These are phyloP conservation scores for Aythya fuligula DNA, from an alignment of 2,797 vertebrate genomes.

Conservation along the genomic window DNA sequence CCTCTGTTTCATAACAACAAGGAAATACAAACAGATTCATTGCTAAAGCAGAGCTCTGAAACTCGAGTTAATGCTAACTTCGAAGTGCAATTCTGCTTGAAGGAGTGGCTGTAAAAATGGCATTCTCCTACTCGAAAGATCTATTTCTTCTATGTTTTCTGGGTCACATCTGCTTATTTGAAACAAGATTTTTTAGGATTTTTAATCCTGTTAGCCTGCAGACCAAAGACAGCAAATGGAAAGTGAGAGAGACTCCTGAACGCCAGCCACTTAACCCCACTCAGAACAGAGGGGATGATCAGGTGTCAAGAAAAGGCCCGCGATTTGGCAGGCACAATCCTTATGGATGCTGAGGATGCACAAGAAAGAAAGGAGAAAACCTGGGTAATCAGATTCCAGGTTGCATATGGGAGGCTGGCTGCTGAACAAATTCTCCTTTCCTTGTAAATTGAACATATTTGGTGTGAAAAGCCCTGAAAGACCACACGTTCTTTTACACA, in stretches of 20 bases:
- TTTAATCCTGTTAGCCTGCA: slow-evolving; percentile 73
- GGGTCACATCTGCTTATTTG: slow-evolving; percentile 74
- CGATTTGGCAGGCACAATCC: slow-evolving; percentile 65
- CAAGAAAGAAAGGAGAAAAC: slow-evolving; percentile 70
- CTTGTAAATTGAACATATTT: slow-evolving; percentile 71
- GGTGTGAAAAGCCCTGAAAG: slow-evolving; percentile 71
- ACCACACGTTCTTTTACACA: slow-evolving; percentile 61
- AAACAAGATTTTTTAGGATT: slow-evolving; percentile 72
- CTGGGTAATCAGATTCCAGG: slow-evolving; percentile 67
- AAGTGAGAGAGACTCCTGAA: slow-evolving; percentile 66
- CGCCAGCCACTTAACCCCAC: slow-evolving; percentile 67
- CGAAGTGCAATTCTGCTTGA: slow-evolving; percentile 63
- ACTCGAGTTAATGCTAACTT: slow-evolving; percentile 63
- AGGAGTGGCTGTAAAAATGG: slow-evolving; percentile 74
- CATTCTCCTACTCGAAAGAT: slow-evolving; percentile 75
- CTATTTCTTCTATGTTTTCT: slow-evolving; percentile 74
- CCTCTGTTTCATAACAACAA: neutral
- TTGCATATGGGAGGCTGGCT: slow-evolving; percentile 73
- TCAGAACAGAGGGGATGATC: slow-evolving; percentile 69
- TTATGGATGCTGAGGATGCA: slow-evolving; percentile 54
- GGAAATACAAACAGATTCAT: slow-evolving; percentile 49
- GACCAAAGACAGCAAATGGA: slow-evolving; percentile 67
- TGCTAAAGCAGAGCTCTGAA: slow-evolving; percentile 49
- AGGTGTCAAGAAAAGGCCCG: slow-evolving; percentile 63
- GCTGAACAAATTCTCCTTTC: slow-evolving; percentile 69